Evolutionary conservation across 2,888 invertebrate species (phyloP), one percentile per base, ranked within the genome.

Genomic region (Pyrrhopygopsis socrates): DNA sequence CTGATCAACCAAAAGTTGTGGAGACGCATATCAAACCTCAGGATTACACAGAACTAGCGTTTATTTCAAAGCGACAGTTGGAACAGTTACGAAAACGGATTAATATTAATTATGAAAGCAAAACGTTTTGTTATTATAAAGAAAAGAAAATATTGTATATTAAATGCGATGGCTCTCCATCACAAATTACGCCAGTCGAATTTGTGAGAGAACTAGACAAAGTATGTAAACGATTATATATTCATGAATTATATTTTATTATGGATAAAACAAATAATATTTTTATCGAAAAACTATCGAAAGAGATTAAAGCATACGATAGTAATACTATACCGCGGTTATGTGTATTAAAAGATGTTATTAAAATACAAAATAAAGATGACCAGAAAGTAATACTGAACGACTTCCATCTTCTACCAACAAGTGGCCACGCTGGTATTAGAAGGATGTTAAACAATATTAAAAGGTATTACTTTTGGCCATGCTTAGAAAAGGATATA

Each of bases 381-480:
- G 54, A 78, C 22, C 65, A n/a, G 50, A 67, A n/a, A 29, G 74
- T 76, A 11, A 83, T 86, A 34, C 38, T 86, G 18, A 83, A 88
- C 54, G 81, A 85, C 38, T 87, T 76, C 60, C 82, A 87, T 58
- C 30, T 87, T 27, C 41, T 87, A 29, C 87, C 84, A 15, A 88
- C 84, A 24, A 87, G 87, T 79, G 85, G 45, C 45, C 45, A 45
- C 45, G 45, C 45, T 45, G 45, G 45, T 18, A 45, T 86, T 22
- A 75, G 71, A 60, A 41, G 85, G 22, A 88, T 86, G 84, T 15
- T 45, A 65, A 86, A 81, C 73, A 86, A 88, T 75, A 85, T 88
- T 6, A 85, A 81, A 71, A 76, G 54, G 65, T 63, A 76, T 41
- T 89, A 84, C 65, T 90, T 70, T 82, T 88, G 88, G 88, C 75